Percentiles rank a stretch among this genome's conserved stretches.
phyloP scores from a whole-genome alignment of 1,140 invertebrate genomes.

The Drosophila paulistorum region DNA sequence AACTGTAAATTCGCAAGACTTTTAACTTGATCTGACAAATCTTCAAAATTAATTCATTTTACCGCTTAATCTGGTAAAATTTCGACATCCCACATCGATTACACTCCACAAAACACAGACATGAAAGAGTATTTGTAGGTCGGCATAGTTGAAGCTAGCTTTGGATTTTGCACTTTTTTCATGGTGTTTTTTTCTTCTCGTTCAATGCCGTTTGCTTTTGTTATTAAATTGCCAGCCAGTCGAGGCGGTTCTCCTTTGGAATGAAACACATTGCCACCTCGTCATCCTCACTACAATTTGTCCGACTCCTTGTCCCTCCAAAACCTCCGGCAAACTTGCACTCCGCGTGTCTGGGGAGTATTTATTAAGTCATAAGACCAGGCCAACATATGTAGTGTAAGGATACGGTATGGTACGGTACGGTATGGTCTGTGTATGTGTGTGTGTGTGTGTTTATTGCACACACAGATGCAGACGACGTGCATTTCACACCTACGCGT shows the following conservation, averaged over 20 bases:
- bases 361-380: slow-evolving; percentile 76
- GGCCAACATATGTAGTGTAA: slow-evolving; percentile 6
- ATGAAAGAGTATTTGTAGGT: not conserved
- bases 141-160: not conserved
- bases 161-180: slow-evolving; percentile 5
- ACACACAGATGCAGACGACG: slow-evolving; percentile 34
- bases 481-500: slow-evolving; percentile 62
- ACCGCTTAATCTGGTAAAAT: too few relatives aligned
- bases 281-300: not conserved
- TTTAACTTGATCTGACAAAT: too few relatives aligned
- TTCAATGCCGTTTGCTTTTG: slow-evolving; percentile 67
- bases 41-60: too few relatives aligned
- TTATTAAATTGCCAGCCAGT: slow-evolving; percentile 74
- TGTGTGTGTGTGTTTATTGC: not conserved
- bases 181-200: slow-evolving; percentile 9
- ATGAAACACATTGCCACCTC: slow-evolving; percentile 42
- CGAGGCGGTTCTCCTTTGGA: not conserved
- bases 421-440: too few relatives aligned
- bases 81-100: too few relatives aligned
- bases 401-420: not conserved
- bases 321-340: not conserved
- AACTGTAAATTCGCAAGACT: too few relatives aligned
- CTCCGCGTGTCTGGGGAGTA: slow-evolving; percentile 55
- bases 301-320: too few relatives aligned
- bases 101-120: too few relatives aligned